Conservation (phyloP, 2,888 invertebrate species). For the Megastigmus dorsalis region DNA sequence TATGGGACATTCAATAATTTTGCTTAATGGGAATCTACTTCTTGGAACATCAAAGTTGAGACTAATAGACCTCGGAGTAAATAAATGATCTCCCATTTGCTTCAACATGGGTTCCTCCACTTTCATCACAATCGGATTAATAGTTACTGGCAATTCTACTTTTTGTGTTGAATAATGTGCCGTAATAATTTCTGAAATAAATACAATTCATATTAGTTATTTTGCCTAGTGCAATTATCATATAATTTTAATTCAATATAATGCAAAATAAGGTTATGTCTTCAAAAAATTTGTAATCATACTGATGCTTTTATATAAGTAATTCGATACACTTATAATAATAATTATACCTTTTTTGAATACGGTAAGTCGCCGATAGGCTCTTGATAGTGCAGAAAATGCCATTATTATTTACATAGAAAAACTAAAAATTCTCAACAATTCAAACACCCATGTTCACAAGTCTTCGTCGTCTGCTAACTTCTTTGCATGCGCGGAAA, state of each 20-base stretch:
- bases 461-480: constrained; percentile 34
- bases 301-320: too few species aligned
- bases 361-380: constrained; percentile 53
- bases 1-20: constrained; percentile 64
- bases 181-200: constrained; percentile 37
- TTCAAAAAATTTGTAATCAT: not conserved
- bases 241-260: not conserved
- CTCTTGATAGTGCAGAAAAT: constrained; percentile 32
- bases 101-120: not conserved
- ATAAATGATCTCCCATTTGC: constrained; percentile 50
- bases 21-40: constrained; percentile 44
- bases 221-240: not conserved
- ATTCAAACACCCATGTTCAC: constrained; percentile 22
- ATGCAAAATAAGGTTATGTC: constrained; percentile 26
- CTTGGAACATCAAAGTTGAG: constrained; percentile 62
- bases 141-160: not conserved
- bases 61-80: constrained; percentile 58
- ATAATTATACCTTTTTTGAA: constrained; percentile 52
- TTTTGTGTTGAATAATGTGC: constrained; percentile 17
- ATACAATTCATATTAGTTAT: not conserved
- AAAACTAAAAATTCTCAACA: too few species aligned
- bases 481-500: too few species aligned
- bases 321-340: not conserved
- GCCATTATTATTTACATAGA: constrained; percentile 43
- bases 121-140: constrained; percentile 7